A percentile compares a stretch with the other conserved stretches of the same genome.
Evolutionary conservation across 2,888 invertebrate genomes (phyloP).

Genomic region (Cheilosia impressa): DNA sequence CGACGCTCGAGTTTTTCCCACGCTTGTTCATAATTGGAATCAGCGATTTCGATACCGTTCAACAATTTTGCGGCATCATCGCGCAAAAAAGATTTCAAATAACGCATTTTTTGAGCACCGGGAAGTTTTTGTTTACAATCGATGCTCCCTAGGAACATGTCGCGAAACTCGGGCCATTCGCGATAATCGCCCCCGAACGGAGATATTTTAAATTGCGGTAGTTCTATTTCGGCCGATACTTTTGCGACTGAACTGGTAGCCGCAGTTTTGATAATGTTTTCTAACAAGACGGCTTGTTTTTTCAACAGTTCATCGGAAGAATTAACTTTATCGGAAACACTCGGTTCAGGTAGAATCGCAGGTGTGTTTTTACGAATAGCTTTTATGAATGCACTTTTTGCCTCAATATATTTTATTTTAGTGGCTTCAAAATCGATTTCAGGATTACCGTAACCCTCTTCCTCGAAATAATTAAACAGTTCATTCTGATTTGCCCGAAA

Average conservation of each 20-base stretch:
- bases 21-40: conserved; percentile 11
- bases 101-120: conserved; percentile 27
- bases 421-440: conserved; percentile 8
- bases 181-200: conserved; percentile 14
- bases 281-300: conserved; percentile 21
- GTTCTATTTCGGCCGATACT: background rate
- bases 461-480: conserved; percentile 2
- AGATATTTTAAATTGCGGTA: conserved; percentile 7
- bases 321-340: background rate
- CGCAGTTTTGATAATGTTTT: background rate
- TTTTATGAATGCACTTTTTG: conserved; percentile 40
- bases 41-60: conserved; percentile 33
- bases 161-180: conserved; percentile 11
- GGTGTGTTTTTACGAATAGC: conserved; percentile 2
- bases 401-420: conserved; percentile 26
- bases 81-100: conserved; percentile 32
- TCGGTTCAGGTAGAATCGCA: background rate
- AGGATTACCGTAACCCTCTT: conserved; percentile 21
- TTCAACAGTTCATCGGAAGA: conserved; percentile 1
- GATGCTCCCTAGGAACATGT: conserved; percentile 29
- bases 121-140: conserved; percentile 2
- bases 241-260: background rate
- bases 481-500: conserved; percentile 10
- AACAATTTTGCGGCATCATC: conserved; percentile 27
- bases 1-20: conserved; percentile 2